These are phyloP conservation scores for Menidia beryllina DNA, from an alignment of 2,113 vertebrate genomes.

Conservation along the genomic window DNA sequence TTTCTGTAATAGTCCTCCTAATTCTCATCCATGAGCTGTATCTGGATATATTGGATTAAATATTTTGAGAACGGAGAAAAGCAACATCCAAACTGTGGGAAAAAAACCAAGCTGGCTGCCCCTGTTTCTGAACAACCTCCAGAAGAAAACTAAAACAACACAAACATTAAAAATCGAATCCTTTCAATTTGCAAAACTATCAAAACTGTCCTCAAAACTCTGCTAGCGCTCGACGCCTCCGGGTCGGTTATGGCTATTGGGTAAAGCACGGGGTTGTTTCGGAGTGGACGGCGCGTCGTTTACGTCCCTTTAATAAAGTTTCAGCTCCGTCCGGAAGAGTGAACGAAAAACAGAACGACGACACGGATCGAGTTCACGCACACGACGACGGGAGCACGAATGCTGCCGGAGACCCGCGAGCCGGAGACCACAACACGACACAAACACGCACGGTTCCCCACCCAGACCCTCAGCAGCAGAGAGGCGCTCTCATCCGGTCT, in stretches of 20 bases:
- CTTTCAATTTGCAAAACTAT: constrained; percentile 43
- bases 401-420: constrained; percentile 46
- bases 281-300: constrained; percentile 35
- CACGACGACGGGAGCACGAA: constrained; percentile 58
- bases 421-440: constrained; percentile 63
- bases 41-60: too few relatives aligned
- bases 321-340: constrained; percentile 47
- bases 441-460: constrained; percentile 48
- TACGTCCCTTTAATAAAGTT: constrained; percentile 29
- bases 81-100: too few relatives aligned
- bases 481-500: constrained; percentile 17
- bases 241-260: constrained; percentile 62
- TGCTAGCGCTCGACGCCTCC: constrained; percentile 9
- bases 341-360: constrained; percentile 55
- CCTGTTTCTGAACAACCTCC: background rate
- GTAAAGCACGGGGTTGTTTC: constrained; percentile 50
- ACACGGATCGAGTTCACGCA: too few relatives aligned
- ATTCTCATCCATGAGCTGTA: too few relatives aligned
- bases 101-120: too few relatives aligned
- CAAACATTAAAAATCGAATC: constrained; percentile 33
- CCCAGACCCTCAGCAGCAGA: constrained; percentile 3
- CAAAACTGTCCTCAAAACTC: constrained; percentile 20
- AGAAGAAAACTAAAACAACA: background rate
- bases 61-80: too few relatives aligned
- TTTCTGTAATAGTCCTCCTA: too few relatives aligned